Evolutionary conservation across 2,888 invertebrate genomes (phyloP), one percentile per base, ranked within the genome.

Genomic region (Pseudococcus viburni): DNA sequence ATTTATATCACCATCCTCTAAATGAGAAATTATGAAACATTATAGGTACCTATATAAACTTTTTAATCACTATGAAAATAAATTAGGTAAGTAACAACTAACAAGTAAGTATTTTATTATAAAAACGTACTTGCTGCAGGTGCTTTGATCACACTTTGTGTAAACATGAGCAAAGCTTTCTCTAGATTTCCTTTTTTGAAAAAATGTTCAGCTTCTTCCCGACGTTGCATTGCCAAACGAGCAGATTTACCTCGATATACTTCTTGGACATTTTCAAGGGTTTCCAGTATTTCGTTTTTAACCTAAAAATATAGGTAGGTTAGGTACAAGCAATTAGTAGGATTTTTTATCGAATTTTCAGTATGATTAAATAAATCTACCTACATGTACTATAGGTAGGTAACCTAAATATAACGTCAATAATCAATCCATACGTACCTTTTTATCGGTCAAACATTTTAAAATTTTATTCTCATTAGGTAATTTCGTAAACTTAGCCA

Each of bases 111-210:
- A 51, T 9, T 19, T 3, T 11, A 84, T 46, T 42, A 11, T 15
- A 15, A 46, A 42, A 39, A 19, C n/a, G 15, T 68, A n/a, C 90
- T 90, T 84, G 90, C 89, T 17, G 84, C 33, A n/a, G 90, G 95
- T 0, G 96, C 95, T 89, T 95, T 93, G 46, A 96, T 92, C 8
- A 96, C 94, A 17, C 95, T 95, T 91, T 96, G 95, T 91, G 95
- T 95, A 89, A 94, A 94, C 0, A 94, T 92, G 0, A 93, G 92
- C 26, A 96, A 91, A 0, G 96, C 94, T 90, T 93, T 93, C 88
- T 92, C 91, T 4, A 92, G 91, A 8, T 89, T 87, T 48, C 77
- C 96, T 39, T 22, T 85, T 85, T 85, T 68, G 15, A 46, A 77
- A 42, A 84, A 39, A 19, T 51, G 51, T n/a, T 88, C 85, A 9